These are phyloP conservation scores for Verasper variegatus DNA, from an alignment of 2,113 vertebrate genomes.

Conservation along the genomic window DNA sequence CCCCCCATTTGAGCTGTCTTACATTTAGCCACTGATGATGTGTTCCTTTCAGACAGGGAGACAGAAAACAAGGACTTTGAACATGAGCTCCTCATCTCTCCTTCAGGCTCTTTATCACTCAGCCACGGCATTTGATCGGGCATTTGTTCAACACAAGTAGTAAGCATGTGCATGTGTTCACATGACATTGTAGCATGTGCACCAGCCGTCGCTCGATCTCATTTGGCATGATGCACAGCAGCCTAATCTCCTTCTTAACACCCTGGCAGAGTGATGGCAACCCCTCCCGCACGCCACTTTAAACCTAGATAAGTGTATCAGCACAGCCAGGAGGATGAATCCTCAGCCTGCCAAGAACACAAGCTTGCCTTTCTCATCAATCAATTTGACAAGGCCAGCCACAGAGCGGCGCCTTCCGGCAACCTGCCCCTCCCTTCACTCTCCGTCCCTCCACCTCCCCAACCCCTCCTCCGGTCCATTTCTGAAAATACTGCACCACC, in stretches of 20 bases:
- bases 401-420: conserved; percentile 65
- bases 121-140: neutral
- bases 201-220: conserved; percentile 49
- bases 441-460: conserved; percentile 7
- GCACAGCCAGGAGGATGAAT: conserved; percentile 73
- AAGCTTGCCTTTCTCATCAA: conserved; percentile 77
- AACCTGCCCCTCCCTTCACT: conserved; percentile 40
- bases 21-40: conserved; percentile 21
- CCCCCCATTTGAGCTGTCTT: conserved; percentile 4
- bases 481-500: conserved; percentile 40
- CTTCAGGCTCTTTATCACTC: conserved; percentile 21
- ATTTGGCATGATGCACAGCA: conserved; percentile 57
- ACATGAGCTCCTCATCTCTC: conserved; percentile 23
- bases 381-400: conserved; percentile 78
- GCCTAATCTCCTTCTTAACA: conserved; percentile 75
- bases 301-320: conserved; percentile 78
- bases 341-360: conserved; percentile 75
- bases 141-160: neutral
- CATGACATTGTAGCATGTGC: conserved; percentile 43
- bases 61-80: conserved; percentile 39
- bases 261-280: conserved; percentile 57
- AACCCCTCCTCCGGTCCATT: conserved; percentile 29
- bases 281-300: conserved; percentile 58
- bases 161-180: neutral
- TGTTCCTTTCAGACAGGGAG: conserved; percentile 36